Evolutionary conservation across 2,113 vertebrate species (phyloP).

Genomic region (Tretioscincus oriximinensis): DNA sequence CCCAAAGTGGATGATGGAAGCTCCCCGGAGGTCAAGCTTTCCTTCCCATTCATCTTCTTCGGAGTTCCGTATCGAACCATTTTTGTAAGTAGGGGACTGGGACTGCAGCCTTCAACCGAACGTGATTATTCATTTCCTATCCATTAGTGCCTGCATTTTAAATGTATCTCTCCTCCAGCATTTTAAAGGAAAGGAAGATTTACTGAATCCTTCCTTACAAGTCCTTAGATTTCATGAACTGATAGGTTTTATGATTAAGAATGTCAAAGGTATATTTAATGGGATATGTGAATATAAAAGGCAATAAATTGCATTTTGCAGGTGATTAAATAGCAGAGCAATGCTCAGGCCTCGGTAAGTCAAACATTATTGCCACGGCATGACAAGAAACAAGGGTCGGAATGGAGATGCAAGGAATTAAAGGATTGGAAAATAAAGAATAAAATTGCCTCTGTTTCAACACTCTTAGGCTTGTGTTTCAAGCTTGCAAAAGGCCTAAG

Average conservation of each 20-base stretch:
- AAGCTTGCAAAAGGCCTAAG: not conserved
- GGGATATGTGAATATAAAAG: conserved; percentile 69
- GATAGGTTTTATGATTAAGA: conserved; percentile 77
- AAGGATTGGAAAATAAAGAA: accelerated
- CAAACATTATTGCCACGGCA: conserved; percentile 57
- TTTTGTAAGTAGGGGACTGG: conserved; percentile 81
- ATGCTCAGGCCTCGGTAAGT: conserved; percentile 57
- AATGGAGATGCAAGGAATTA: conserved; percentile 20
- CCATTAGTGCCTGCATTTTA: conserved; percentile 55
- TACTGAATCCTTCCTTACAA: conserved; percentile 61
- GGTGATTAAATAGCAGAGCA: conserved; percentile 67
- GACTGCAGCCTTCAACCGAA: not conserved
- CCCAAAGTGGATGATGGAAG: conserved; percentile 98
- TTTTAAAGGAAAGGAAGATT: conserved; percentile 53
- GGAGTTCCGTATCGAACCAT: conserved; percentile 85
- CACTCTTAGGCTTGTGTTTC: not conserved
- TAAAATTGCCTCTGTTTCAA: accelerated
- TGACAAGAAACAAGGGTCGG: conserved; percentile 59
- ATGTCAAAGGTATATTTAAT: conserved; percentile 75
- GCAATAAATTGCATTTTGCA: conserved; percentile 68
- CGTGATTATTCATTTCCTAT: conserved; percentile 26
- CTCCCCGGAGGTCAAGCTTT: conserved; percentile 86
- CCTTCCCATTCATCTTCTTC: conserved; percentile 87
- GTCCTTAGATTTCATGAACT: conserved; percentile 73
- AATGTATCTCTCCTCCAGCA: conserved; percentile 26